Evolutionary conservation across 2,888 invertebrate genomes (phyloP).

Genomic region (Erebia ligea): DNA sequence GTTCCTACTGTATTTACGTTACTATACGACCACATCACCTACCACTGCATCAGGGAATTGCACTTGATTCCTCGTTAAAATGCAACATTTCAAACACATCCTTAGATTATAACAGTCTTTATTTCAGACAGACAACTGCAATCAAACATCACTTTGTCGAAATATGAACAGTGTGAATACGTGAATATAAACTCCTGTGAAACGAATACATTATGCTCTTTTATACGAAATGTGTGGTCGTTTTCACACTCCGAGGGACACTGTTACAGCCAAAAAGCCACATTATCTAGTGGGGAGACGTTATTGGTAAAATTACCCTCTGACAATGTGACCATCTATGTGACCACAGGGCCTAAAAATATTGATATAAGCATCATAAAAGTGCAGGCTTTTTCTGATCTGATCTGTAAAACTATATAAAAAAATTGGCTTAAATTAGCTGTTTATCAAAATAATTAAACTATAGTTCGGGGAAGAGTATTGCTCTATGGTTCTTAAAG

Average conservation of each 20-base stretch:
- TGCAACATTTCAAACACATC: too few species aligned
- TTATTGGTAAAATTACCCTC: not conserved
- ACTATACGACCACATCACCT: too few species aligned
- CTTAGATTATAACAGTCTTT: too few species aligned
- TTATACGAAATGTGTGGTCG: constrained; percentile 29
- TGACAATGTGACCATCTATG: not conserved
- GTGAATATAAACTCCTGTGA: constrained; percentile 15
- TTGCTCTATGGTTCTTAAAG: too few species aligned
- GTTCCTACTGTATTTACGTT: too few species aligned
- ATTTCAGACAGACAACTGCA: constrained; percentile 3
- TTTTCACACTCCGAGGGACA: constrained; percentile 63
- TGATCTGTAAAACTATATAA: too few species aligned
- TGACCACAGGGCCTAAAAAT: not conserved
- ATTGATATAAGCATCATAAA: not conserved
- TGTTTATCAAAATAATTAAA: too few species aligned
- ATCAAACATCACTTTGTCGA: constrained; percentile 11
- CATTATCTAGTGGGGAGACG: not conserved
- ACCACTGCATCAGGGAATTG: too few species aligned
- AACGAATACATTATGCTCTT: constrained; percentile 16
- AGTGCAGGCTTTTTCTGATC: not conserved
- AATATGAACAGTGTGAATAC: constrained; percentile 9
- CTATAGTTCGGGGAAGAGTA: too few species aligned
- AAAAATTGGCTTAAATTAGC: too few species aligned
- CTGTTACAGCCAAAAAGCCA: constrained; percentile 23
- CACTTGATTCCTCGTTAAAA: too few species aligned